These are phyloP conservation scores for Miltochrista miniata DNA, from an alignment of 2,888 invertebrate genomes.

Conservation along the genomic window DNA sequence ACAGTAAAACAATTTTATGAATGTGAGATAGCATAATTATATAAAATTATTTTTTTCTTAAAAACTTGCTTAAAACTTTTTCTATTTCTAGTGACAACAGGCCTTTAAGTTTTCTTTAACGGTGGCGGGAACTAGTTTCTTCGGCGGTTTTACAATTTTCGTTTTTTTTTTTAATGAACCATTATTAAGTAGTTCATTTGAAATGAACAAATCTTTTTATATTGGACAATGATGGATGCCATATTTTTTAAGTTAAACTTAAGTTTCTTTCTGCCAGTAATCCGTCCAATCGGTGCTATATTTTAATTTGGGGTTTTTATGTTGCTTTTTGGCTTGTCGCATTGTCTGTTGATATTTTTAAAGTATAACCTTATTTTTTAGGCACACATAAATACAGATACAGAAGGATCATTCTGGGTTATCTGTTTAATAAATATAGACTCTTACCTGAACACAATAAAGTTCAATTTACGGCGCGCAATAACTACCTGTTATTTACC, in stretches of 20 bases:
- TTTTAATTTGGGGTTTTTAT: conserved; percentile 46
- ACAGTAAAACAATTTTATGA: no score
- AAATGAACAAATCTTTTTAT: conserved; percentile 17
- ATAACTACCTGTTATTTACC: no score
- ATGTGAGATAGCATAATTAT: no score
- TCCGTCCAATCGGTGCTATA: conserved; percentile 77
- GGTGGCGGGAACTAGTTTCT: conserved; percentile 63
- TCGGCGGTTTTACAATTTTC: conserved; percentile 23
- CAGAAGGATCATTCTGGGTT: no score
- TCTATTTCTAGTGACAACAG: conserved; percentile 30
- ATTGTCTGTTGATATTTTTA: conserved; percentile 23
- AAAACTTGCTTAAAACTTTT: not conserved
- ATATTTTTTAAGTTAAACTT: conserved; percentile 67
- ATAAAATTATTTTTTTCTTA: not conserved
- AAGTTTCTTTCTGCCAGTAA: conserved; percentile 50
- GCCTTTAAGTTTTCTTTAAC: conserved; percentile 36
- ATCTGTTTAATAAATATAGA: no score
- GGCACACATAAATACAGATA: no score
- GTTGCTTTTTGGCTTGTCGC: conserved; percentile 39
- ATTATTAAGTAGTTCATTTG: conserved; percentile 9
- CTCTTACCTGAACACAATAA: no score
- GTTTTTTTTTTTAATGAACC: conserved; percentile 15
- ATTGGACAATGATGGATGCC: conserved; percentile 62
- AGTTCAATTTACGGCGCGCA: no score
- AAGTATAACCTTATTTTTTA: not conserved